These are phyloP conservation scores for Phalacrocorax carbo DNA, from an alignment of 2,113 vertebrate species.

Conservation along the genomic window DNA sequence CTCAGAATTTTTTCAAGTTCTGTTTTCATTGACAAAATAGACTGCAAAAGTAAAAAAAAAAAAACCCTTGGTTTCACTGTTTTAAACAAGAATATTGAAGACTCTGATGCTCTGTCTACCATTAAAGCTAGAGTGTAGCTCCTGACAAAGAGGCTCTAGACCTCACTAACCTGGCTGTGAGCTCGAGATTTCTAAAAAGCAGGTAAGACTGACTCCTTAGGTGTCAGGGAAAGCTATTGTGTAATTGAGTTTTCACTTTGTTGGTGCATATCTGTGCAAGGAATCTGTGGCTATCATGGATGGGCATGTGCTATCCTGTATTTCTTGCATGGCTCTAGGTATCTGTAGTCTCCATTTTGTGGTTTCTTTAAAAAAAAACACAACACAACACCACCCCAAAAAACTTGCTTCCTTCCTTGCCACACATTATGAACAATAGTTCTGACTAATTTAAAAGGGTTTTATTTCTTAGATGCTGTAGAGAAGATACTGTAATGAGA, in stretches of 20 bases:
- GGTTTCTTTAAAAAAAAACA: not conserved
- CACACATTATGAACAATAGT: not conserved
- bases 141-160: not conserved
- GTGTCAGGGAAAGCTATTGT: not conserved
- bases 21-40: not conserved
- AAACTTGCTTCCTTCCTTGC: not conserved
- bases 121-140: not conserved
- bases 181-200: not conserved
- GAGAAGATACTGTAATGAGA: not conserved
- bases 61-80: fast-evolving
- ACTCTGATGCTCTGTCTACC: not conserved
- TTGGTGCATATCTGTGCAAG: not conserved
- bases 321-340: not conserved
- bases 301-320: slow-evolving; percentile 1
- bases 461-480: not conserved
- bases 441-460: not conserved
- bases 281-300: not conserved
- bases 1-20: not conserved
- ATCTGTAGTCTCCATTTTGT: not conserved
- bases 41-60: not conserved
- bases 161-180: not conserved
- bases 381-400: not conserved
- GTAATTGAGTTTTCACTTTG: not conserved
- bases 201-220: not conserved
- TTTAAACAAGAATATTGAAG: not conserved